Base-by-base conservation (phyloP, 2,113 vertebrate species). In the Phycodurus eques region DNA sequence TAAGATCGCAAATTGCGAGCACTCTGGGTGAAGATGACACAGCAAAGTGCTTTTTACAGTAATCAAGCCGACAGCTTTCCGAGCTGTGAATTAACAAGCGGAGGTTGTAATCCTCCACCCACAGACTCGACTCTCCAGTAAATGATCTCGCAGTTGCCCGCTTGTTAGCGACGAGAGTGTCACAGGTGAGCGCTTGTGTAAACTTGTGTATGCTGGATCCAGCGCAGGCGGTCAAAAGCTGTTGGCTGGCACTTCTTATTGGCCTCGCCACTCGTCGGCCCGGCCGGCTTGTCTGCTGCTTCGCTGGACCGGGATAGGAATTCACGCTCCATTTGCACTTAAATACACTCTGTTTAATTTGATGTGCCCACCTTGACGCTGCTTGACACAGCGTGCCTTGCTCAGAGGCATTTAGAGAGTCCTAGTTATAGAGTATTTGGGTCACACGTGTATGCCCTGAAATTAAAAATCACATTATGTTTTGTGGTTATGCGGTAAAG, bases 291-390 rank as follows among this genome's bases (percentile, higher is more conserved):
- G 61, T 63, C 35, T 20, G 61, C 17, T 20, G 61, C 61, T 42
- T 42, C 35, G 10, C 15, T n/a, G 63, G 42, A 39, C n/a, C n/a
- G 43, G 20, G 12, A 44, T 22, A 7, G 63, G 22, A 65, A 42
- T 65, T 46, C 63, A 65, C 43, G 63, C 63, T 64, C 62, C 62
- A 64, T 64, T 64, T 64, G 17, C 19, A 44, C 62, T 44, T 46
- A 65, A 65, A 65, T 65, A 65, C 20, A 46, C 63, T 22, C 63
- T 22, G 39, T 22, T 65, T 65, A 65, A 65, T 65, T 42, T 64
- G 62, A 60, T 60, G 57, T 2, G 59, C 59, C 35, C 61, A 63
- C 61, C 35, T 63, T 63, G 61, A 43, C 19, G 63, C 61, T 2
- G 61, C 61, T 20, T 63, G 35, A 63, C 35, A 43, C 9, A 9